A percentile compares a stretch with the other conserved stretches of the same genome.
These are phyloP conservation scores for Ichneumoninae sp. DNA, from an alignment of 2,888 invertebrate genomes.

Conservation along the genomic window DNA sequence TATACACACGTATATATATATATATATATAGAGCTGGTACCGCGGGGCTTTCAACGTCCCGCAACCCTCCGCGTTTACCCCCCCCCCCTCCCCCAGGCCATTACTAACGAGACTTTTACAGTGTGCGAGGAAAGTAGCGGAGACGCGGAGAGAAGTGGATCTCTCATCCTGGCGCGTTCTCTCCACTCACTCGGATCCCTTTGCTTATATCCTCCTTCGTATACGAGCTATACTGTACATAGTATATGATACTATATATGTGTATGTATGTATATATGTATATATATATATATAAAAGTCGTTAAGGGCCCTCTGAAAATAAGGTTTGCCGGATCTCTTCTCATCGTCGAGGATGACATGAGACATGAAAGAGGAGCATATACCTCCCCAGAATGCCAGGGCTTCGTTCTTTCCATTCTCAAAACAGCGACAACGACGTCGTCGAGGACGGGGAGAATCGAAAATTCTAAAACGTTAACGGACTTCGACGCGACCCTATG, in stretches of 20 bases:
- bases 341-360: constrained; percentile 27
- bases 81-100: constrained; percentile 39
- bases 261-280: neutral
- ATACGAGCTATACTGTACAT: neutral
- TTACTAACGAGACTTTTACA: constrained; percentile 62
- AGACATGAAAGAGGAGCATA: constrained; percentile 35
- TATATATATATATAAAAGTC: constrained; percentile 33
- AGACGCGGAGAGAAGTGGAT: constrained; percentile 55
- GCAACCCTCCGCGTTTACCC: constrained; percentile 37
- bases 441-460: constrained; percentile 43
- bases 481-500: constrained; percentile 36
- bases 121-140: constrained; percentile 48
- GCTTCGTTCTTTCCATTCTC: constrained; percentile 26
- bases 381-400: neutral
- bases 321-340: constrained; percentile 32
- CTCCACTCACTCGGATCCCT: constrained; percentile 54
- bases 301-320: constrained; percentile 53
- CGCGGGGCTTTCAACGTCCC: constrained; percentile 30
- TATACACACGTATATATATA: neutral
- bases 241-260: neutral
- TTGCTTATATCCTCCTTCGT: constrained; percentile 47
- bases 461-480: constrained; percentile 60
- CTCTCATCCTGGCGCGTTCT: constrained; percentile 46
- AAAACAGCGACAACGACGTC: constrained; percentile 36
- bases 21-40: neutral